phyloP scores from a whole-genome alignment of 2,797 vertebrate genomes.

The Pelodytes ibericus region DNA sequence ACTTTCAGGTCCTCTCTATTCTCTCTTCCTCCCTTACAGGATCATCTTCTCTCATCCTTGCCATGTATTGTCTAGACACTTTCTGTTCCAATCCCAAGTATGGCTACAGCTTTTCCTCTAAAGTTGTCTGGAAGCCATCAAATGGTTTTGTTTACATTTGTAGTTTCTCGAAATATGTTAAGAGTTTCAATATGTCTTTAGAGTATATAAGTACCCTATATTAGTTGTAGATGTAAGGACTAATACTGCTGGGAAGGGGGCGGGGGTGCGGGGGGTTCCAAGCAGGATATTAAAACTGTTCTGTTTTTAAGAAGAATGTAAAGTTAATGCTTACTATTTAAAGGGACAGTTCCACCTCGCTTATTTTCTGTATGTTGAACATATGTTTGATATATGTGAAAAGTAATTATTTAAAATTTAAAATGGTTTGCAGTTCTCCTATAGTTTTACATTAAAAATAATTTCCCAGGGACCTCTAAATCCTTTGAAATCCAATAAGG shows the following conservation, averaged over 20 bases:
- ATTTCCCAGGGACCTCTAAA: too few relatives aligned
- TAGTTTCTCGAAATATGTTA: conserved; percentile 11
- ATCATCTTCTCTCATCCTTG: conserved; percentile 19
- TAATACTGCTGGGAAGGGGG: background rate
- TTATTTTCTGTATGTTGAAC: too few relatives aligned
- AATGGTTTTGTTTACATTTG: conserved; percentile 30
- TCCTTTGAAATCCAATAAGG: too few relatives aligned
- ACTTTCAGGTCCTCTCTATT: background rate
- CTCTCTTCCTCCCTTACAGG: conserved; percentile 6
- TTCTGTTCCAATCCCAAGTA: conserved; percentile 27
- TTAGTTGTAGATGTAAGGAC: background rate
- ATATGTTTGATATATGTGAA: too few relatives aligned
- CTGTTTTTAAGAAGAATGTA: too few relatives aligned
- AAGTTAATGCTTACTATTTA: too few relatives aligned
- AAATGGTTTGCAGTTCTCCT: too few relatives aligned
- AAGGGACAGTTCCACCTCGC: too few relatives aligned
- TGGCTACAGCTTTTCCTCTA: background rate
- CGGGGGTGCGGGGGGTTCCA: too few relatives aligned
- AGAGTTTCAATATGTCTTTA: conserved; percentile 8
- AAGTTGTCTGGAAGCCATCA: conserved; percentile 33
- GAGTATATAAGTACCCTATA: background rate
- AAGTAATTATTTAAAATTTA: too few relatives aligned
- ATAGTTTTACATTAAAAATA: too few relatives aligned
- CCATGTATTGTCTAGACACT: conserved; percentile 27
- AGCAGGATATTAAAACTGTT: too few relatives aligned